Conservation (phyloP, 2,888 invertebrate species). For the Pachydiplax longipennis region DNA sequence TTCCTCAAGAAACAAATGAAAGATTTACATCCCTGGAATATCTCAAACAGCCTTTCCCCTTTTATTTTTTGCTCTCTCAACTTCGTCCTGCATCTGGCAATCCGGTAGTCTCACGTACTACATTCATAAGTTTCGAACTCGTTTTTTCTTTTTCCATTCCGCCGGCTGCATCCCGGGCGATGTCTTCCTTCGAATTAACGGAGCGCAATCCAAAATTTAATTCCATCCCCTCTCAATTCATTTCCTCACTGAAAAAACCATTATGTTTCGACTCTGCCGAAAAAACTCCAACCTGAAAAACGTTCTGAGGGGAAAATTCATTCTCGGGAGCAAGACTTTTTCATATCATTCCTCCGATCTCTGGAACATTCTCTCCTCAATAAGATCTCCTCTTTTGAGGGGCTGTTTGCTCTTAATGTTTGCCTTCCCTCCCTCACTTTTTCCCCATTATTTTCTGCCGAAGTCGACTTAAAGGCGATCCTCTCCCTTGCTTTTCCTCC, state of each 20-base stretch:
- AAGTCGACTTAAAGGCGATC: too few relatives aligned
- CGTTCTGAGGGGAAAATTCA: neutral
- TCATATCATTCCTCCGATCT: neutral
- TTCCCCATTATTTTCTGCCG: too few relatives aligned
- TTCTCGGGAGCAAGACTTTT: neutral
- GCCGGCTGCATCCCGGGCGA: too few relatives aligned
- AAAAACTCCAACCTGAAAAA: neutral
- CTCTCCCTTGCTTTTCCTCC: too few relatives aligned
- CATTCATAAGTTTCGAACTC: too few relatives aligned
- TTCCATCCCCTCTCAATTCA: neutral
- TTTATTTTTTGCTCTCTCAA: too few relatives aligned
- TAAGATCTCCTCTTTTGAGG: neutral
- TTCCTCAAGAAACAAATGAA: too few relatives aligned
- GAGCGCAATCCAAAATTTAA: neutral
- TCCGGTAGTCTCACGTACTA: too few relatives aligned
- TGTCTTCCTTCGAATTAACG: neutral
- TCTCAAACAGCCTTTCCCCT: too few relatives aligned
- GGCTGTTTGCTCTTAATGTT: neutral
- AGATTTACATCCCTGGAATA: too few relatives aligned
- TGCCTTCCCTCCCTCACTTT: neutral
- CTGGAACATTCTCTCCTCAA: neutral
- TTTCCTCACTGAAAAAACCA: neutral
- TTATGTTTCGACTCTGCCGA: neutral
- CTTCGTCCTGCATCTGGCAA: too few relatives aligned
- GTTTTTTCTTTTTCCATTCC: too few relatives aligned